Base-by-base conservation (phyloP, 2,113 vertebrate species). In the Neogale vison region DNA sequence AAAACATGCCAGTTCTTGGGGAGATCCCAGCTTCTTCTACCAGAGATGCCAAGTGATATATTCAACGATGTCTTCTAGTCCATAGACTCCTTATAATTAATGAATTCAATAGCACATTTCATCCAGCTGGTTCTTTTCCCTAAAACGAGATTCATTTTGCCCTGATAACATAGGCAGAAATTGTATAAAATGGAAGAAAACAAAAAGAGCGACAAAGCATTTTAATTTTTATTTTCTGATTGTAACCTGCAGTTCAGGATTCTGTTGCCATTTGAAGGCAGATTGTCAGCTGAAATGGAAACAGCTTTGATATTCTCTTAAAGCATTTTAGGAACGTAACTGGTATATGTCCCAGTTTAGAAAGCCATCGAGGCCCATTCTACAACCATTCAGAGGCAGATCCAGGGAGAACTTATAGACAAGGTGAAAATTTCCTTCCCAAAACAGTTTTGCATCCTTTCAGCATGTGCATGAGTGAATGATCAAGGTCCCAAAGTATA, bases 341-440 rank as follows among this genome's bases (percentile, higher is more conserved):
- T 92, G 85, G 34, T 26, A 45, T 29, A 36, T 77, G 23, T 90
- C 23, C 11, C 11, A 57, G 12, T 55, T 50, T 29, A 47, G 3
- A 93, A 94, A 89, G 34, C 34, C 26, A 90, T 71, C 14, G 14
- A 90, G 93, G 26, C 14, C 17, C 17, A 11, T 52, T 85, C 18
- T 61, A 59, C 42, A 61, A 92, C 17, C 67, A 31, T 79, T 83
- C 12, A 52, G 17, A 26, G 21, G 7, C 50, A 88, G 24, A 79
- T n/a, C 13, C n/a, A 59, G 14, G 11, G 29, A 79, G 20, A 87
- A 77, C 69, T 18, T 36, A 39, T 21, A 86, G 80, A 9, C 20
- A 96, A 21, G 24, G 36, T 88, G 45, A 87, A 90, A 97, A 80
- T 82, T 82, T 71, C 26, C 26, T 90, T 90, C 59, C 45, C 72